Evolutionary conservation across 2,797 vertebrate genomes (phyloP), one percentile per base, ranked within the genome.

Genomic region (Yasuhikotakia modesta): DNA sequence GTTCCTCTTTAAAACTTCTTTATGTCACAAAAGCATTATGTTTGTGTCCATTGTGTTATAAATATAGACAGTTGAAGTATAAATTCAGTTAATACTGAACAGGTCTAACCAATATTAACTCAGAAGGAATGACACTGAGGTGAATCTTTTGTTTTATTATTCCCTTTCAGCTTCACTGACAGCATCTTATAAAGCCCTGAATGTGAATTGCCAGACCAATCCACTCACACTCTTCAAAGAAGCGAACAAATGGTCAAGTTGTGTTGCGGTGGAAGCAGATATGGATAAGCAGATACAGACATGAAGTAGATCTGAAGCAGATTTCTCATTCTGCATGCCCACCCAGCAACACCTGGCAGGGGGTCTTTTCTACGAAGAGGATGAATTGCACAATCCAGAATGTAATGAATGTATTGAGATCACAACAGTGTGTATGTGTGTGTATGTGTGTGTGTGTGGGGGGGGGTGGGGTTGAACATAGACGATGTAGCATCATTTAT

Each of bases 331-430:
- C 64, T 68, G 66, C 22, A n/a, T 81, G 16, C 10, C 48, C 63
- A 46, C 52, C 50, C 67, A 19, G 48, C 12, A 35, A 45, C 60
- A 65, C 60, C 17, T 68, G 79, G 46, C 65, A 43, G 58, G 50
- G 58, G 58, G 19, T 2, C n/a, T 16, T 14, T 30, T 50, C n/a
- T n/a, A n/a, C n/a, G n/a, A n/a, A n/a, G n/a, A n/a, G 64, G 55
- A 73, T 77, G 67, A 83, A n/a, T 6, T 17, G 60, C 46, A 67
- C 43, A 55, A 65, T 60, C 50, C 74, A 27, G 66, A 71, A 73
- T 73, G 64, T 70, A 71, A 77, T 83, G 70, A 74, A 61, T 14
- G 21, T 27, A 55, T 60, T 35, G 43, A 19, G 17, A 67, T 60
- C 35, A 79, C 55, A 39, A 68, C 57, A 73, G 16, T 60, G 43